Percentiles rank a stretch among this genome's conserved stretches.
Conservation (phyloP, 2,113 vertebrate genomes). For the Cepphus grylle region DNA sequence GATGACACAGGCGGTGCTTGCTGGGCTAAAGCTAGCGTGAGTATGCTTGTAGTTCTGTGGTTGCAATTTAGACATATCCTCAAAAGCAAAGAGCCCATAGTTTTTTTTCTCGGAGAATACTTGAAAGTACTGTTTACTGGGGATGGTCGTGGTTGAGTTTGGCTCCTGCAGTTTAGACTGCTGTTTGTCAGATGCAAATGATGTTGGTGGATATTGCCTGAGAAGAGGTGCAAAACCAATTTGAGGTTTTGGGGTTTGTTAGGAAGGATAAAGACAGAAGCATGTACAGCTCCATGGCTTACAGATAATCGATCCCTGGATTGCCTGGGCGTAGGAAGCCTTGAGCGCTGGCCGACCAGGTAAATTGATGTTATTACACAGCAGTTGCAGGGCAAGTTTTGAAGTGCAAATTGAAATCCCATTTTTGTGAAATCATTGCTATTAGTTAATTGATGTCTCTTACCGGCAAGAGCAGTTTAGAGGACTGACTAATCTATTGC, state of each 20-base stretch:
- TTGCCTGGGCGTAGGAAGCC: neutral
- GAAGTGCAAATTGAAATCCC: slow-evolving; percentile 45
- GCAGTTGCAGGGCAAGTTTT: neutral
- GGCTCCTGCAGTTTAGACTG: neutral
- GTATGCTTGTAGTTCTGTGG: neutral
- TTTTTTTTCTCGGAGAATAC: neutral
- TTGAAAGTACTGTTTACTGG: neutral
- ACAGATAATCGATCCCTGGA: neutral
- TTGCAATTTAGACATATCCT: neutral
- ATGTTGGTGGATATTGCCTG: neutral
- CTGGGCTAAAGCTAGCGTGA: neutral
- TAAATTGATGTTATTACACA: neutral
- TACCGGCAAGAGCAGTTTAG: neutral
- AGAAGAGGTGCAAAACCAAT: neutral
- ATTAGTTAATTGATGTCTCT: slow-evolving; percentile 4
- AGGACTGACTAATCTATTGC: neutral
- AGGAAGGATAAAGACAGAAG: neutral
- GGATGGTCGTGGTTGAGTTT: neutral
- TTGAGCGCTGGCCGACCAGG: neutral
- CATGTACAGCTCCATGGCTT: neutral
- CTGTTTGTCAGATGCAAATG: neutral
- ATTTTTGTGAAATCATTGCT: neutral
- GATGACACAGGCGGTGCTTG: neutral
- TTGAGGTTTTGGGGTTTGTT: neutral
- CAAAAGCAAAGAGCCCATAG: neutral